A percentile compares a stretch with the other conserved stretches of the same genome.
phyloP scores from a whole-genome alignment of 2,888 invertebrate genomes.

The Ormyrus thymus region DNA sequence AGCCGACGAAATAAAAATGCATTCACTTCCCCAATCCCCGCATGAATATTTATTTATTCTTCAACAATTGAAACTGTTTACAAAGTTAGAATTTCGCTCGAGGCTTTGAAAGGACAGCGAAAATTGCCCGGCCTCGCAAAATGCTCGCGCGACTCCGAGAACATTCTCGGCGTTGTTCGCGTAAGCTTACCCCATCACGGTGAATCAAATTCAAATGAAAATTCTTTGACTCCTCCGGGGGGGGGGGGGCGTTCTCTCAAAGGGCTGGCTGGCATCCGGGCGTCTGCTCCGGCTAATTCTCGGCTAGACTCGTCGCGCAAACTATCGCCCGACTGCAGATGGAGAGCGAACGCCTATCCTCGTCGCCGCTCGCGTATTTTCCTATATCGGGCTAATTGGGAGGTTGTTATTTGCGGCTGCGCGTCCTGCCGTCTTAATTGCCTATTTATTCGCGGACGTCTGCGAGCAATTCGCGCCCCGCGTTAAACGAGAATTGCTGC shows the following conservation, averaged over 20 bases:
- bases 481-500: constrained; percentile 60
- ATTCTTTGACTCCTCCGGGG: neutral
- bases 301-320: constrained; percentile 15
- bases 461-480: constrained; percentile 30
- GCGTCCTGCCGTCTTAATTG: constrained; percentile 51
- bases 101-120: no score
- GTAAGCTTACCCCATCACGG: no score
- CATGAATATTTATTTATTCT: no score
- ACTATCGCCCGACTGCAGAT: neutral
- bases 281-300: constrained; percentile 40
- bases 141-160: no score
- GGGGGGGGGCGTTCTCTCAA: no score
- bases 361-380: constrained; percentile 57
- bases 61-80: no score
- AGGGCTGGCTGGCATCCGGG: no score
- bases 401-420: constrained; percentile 59
- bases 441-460: constrained; percentile 49
- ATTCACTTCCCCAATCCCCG: no score
- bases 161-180: no score
- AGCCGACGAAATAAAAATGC: no score
- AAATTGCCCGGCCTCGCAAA: no score
- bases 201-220: constrained; percentile 11
- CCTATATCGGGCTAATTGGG: constrained; percentile 59
- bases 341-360: neutral
- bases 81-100: no score